phyloP scores from a whole-genome alignment of 2,113 vertebrate genomes.

The Tachycineta bicolor region DNA sequence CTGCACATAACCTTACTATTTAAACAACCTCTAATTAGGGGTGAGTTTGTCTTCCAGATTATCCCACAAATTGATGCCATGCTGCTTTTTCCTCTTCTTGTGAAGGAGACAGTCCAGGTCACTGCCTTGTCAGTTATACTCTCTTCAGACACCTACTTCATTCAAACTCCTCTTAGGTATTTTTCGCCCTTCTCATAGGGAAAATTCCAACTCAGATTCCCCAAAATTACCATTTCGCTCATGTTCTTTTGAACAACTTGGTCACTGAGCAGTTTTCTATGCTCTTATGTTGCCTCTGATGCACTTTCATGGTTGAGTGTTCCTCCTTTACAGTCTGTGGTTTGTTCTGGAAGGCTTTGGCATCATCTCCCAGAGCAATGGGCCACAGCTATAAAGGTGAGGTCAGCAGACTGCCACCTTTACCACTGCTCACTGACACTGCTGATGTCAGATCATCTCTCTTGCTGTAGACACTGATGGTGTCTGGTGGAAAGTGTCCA shows the following conservation, averaged over 20 bases:
- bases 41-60: neutral
- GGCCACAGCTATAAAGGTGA: neutral
- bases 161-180: neutral
- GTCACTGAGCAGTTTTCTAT: neutral
- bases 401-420: neutral
- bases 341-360: neutral
- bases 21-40: neutral
- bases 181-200: neutral
- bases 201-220: neutral
- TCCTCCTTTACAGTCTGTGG: neutral
- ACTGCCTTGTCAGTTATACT: neutral
- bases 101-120: neutral
- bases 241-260: neutral
- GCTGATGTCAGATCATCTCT: neutral
- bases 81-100: neutral
- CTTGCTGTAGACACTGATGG: neutral
- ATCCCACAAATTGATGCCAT: neutral
- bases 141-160: neutral
- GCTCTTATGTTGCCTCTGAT: neutral
- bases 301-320: accelerated
- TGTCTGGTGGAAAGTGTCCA: neutral
- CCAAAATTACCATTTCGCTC: neutral
- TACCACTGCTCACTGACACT: neutral
- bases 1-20: neutral
- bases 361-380: neutral